These are phyloP conservation scores for Micoletzkya japonica DNA, from an alignment of 2,888 invertebrate genomes.

Conservation along the genomic window DNA sequence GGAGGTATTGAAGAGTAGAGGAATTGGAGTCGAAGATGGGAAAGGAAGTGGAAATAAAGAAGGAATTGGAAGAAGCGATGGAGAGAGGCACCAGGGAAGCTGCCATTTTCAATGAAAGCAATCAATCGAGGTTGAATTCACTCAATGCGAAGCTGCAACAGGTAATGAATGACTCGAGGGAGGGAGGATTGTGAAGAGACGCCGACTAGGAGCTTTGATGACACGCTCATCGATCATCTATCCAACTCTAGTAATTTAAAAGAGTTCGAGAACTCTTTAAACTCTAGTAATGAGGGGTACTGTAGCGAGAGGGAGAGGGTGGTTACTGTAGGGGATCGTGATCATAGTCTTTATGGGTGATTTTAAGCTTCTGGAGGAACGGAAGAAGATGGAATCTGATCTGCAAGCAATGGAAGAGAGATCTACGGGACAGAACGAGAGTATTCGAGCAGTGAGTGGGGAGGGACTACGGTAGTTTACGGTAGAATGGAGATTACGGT, in stretches of 20 bases:
- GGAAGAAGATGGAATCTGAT: constrained; percentile 35
- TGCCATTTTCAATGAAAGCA: constrained; percentile 34
- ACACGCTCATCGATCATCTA: too few species aligned
- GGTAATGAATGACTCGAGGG: too few species aligned
- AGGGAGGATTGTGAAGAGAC: constrained; percentile 2
- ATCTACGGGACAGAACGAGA: constrained; percentile 31
- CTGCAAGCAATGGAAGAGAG: constrained; percentile 38
- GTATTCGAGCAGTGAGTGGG: constrained; percentile 33
- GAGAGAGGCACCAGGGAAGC: constrained; percentile 20
- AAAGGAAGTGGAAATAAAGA: neutral
- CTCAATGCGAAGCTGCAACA: constrained; percentile 39
- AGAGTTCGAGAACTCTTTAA: too few species aligned
- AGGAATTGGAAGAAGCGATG: constrained; percentile 6
- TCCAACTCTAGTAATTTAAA: too few species aligned
- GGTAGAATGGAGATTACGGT: too few species aligned
- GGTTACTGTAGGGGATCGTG: too few species aligned
- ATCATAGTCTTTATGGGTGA: neutral
- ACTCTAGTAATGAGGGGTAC: too few species aligned
- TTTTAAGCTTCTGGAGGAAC: constrained; percentile 37
- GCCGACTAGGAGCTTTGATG: too few species aligned
- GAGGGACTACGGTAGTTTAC: neutral
- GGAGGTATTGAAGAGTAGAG: neutral
- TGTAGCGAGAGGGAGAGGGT: too few species aligned
- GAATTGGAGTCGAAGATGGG: too few species aligned
- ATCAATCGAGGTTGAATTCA: constrained; percentile 34